phyloP scores from a whole-genome alignment of 2,113 vertebrate genomes.

The Zeus faber region DNA sequence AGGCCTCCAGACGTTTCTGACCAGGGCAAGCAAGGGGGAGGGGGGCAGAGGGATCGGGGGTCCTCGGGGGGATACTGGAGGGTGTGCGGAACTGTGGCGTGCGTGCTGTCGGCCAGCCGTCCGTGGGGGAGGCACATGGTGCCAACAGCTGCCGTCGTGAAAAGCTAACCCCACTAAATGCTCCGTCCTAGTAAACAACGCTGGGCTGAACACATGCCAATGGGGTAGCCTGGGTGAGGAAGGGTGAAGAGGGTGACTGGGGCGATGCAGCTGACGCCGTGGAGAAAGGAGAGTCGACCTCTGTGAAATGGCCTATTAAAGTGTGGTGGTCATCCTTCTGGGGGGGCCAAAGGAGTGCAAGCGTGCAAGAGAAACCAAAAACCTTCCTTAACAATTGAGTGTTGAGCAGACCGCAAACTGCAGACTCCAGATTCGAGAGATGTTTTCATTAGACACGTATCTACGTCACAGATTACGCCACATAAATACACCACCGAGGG shows the following conservation, averaged over 20 bases:
- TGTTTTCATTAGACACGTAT: constrained; percentile 41
- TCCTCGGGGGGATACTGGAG: constrained; percentile 56
- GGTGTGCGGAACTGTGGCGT: constrained; percentile 64
- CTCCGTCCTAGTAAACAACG: constrained; percentile 64
- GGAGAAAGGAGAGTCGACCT: constrained; percentile 71
- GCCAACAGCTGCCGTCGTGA: constrained; percentile 72
- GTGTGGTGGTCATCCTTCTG: constrained; percentile 53
- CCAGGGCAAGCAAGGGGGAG: constrained; percentile 44
- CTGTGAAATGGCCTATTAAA: constrained; percentile 69
- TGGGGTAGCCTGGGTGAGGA: constrained; percentile 37
- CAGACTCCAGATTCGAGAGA: constrained; percentile 35
- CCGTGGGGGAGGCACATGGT: constrained; percentile 67
- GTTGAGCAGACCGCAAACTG: constrained; percentile 35
- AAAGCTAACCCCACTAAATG: constrained; percentile 72
- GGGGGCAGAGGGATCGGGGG: constrained; percentile 28
- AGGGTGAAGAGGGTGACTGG: constrained; percentile 48
- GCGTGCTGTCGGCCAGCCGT: constrained; percentile 70
- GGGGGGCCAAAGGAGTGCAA: constrained; percentile 44
- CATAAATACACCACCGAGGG: too few relatives aligned
- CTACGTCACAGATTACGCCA: neutral
- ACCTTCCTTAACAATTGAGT: constrained; percentile 41
- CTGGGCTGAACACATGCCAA: constrained; percentile 66
- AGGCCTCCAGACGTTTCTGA: constrained; percentile 44
- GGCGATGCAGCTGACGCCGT: constrained; percentile 65
- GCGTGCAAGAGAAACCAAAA: constrained; percentile 55